Percentiles rank a stretch among this genome's conserved stretches.
Evolutionary conservation across 2,888 invertebrate genomes (phyloP).

Genomic region (Aproaerema taeniolella): DNA sequence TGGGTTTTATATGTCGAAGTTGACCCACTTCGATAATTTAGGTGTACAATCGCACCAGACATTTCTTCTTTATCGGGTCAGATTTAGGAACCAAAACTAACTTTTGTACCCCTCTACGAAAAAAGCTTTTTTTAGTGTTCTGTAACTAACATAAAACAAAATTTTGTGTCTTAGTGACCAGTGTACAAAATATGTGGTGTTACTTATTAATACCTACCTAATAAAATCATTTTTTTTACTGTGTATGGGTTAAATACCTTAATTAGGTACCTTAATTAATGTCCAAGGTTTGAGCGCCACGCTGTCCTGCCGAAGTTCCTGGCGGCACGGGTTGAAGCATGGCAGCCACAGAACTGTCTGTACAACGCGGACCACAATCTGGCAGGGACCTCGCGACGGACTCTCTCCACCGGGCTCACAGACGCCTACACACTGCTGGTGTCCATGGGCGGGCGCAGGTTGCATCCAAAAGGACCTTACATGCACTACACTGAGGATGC

Average conservation of each 20-base stretch:
- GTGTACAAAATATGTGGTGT: no score
- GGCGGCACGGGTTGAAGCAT: slow-evolving; percentile 92
- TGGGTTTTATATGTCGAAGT: no score
- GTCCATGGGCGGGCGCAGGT: slow-evolving; percentile 92
- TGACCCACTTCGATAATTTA: no score
- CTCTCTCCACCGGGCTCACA: slow-evolving; percentile 84
- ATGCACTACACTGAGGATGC: slow-evolving; percentile 95
- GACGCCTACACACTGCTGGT: slow-evolving; percentile 94
- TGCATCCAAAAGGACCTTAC: slow-evolving; percentile 82
- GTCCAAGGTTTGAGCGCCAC: slow-evolving; percentile 94
- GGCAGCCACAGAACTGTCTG: slow-evolving; percentile 89
- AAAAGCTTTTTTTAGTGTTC: no score
- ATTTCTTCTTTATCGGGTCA: no score
- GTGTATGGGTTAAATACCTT: neutral
- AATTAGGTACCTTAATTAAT: neutral
- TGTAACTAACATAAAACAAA: no score
- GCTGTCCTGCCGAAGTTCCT: slow-evolving; percentile 96
- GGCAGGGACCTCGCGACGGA: slow-evolving; percentile 91
- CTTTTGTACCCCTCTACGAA: no score
- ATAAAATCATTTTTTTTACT: neutral
- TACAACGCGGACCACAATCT: slow-evolving; percentile 94
- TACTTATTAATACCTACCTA: no score
- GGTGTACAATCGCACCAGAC: no score
- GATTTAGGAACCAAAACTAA: no score
- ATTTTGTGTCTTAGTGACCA: no score